Conservation (phyloP, 2,797 vertebrate species). For the Adelosebastes latens region DNA sequence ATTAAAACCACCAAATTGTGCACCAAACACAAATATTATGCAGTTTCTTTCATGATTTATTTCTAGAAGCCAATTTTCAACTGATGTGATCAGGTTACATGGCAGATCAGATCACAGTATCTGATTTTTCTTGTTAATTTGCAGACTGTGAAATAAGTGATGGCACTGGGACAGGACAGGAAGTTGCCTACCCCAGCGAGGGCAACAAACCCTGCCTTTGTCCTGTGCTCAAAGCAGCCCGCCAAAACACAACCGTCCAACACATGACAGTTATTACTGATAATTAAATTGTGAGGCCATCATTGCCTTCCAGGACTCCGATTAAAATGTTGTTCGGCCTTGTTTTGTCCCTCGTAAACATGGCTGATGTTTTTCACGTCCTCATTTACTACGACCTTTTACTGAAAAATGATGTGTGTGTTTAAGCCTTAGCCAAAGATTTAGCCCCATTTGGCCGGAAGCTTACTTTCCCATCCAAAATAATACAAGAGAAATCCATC, state of each 20-base stretch:
- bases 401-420: background rate
- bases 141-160: slow-evolving; percentile 34
- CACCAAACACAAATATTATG: background rate
- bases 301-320: slow-evolving; percentile 37
- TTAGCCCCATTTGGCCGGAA: background rate
- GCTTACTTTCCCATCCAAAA: background rate
- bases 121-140: slow-evolving; percentile 56
- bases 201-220: slow-evolving; percentile 74
- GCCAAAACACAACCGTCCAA: slow-evolving; percentile 48
- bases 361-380: slow-evolving; percentile 20
- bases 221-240: slow-evolving; percentile 66
- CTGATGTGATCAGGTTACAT: background rate
- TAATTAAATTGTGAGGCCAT: slow-evolving; percentile 72
- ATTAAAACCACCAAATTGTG: background rate
- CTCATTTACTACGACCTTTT: background rate
- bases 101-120: background rate
- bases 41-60: background rate
- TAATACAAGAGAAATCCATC: background rate
- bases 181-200: slow-evolving; percentile 39
- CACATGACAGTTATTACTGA: slow-evolving; percentile 81
- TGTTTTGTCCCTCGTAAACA: slow-evolving; percentile 1
- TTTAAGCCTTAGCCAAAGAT: background rate
- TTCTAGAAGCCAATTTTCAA: background rate
- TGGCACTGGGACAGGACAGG: slow-evolving; percentile 37
- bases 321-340: slow-evolving; percentile 43